These are phyloP conservation scores for Cyprinodon variegatus DNA, from an alignment of 2,113 vertebrate species.

Conservation along the genomic window DNA sequence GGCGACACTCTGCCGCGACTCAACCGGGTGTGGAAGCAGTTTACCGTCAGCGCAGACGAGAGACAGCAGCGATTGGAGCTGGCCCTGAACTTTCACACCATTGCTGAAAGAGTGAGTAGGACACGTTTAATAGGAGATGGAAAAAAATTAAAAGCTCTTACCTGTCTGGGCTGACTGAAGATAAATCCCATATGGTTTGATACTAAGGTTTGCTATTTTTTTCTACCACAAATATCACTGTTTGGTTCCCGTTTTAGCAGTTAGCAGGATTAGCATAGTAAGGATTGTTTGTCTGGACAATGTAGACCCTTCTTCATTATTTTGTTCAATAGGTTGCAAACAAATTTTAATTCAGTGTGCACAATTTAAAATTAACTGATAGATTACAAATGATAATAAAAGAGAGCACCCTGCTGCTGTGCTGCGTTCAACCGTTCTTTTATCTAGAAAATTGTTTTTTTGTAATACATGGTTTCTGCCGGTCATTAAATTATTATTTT, in stretches of 20 bases:
- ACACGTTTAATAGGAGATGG: not conserved
- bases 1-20: conserved; percentile 95
- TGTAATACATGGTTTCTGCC: too few species aligned
- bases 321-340: not conserved
- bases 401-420: too few species aligned
- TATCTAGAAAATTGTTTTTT: too few species aligned
- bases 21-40: conserved; percentile 98
- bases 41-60: conserved; percentile 92
- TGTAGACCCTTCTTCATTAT: not conserved
- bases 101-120: conserved; percentile 87
- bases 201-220: not conserved
- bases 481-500: too few species aligned
- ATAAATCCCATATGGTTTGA: not conserved
- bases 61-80: conserved; percentile 90
- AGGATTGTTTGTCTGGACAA: not conserved
- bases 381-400: too few species aligned
- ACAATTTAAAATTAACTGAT: not conserved
- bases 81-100: conserved; percentile 88
- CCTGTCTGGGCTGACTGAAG: not conserved
- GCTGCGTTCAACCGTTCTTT: too few species aligned
- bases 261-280: not conserved
- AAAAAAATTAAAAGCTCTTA: not conserved
- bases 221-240: not conserved
- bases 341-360: too few species aligned
- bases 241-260: not conserved